Percentiles rank a stretch among this genome's conserved stretches.
phyloP scores from a whole-genome alignment of 2,113 vertebrate genomes.

The Mesembrinibis cayennensis region DNA sequence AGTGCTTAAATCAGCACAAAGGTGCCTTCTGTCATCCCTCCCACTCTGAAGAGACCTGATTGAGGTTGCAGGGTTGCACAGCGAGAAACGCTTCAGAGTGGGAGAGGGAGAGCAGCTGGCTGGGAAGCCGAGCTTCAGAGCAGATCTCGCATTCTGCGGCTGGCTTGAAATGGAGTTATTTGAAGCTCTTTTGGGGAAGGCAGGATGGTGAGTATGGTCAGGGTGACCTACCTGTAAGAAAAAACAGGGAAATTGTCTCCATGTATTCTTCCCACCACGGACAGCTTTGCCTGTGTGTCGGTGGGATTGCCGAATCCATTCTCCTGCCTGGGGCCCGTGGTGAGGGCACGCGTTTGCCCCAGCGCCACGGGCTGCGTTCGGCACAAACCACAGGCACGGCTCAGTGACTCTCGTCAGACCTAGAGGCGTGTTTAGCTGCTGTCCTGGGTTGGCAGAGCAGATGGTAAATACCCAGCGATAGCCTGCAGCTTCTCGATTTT shows the following conservation, averaged over 20 bases:
- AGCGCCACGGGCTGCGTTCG: rapidly evolving
- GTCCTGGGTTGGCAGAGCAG: background rate
- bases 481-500: background rate
- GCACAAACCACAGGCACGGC: background rate
- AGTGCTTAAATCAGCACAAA: conserved; percentile 49
- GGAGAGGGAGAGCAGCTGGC: conserved; percentile 3
- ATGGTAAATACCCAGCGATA: rapidly evolving
- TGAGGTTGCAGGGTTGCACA: background rate
- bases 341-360: rapidly evolving
- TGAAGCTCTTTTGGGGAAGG: background rate
- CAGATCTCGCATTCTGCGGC: background rate
- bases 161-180: background rate
- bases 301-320: rapidly evolving
- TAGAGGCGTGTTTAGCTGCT: background rate
- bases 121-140: background rate
- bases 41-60: background rate
- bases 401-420: background rate
- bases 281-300: rapidly evolving
- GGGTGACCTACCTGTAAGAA: background rate
- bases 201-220: background rate
- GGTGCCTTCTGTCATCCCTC: conserved; percentile 24
- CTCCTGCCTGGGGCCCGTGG: background rate
- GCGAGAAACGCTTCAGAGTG: background rate
- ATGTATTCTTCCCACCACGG: rapidly evolving
- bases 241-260: background rate